Base-by-base conservation (phyloP, 2,888 invertebrate genomes). In the Thumatha senex region DNA sequence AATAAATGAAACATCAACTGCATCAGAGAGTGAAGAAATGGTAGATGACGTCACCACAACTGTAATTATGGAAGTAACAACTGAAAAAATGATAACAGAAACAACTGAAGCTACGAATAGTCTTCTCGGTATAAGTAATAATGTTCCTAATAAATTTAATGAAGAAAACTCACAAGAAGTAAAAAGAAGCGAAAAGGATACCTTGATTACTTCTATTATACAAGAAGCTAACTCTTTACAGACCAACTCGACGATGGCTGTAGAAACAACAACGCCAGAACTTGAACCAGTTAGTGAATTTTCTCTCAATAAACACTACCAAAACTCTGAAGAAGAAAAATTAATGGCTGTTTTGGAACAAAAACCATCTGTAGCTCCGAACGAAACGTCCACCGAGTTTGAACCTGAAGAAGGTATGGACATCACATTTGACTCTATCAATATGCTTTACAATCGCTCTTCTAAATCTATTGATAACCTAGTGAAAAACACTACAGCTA, bases 361-460 rank as follows among this genome's bases (percentile, higher is more conserved):
- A 12, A 74, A 71, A 54, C 63, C 70, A 14, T 9, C 31, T 10
- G 10, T 12, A 14, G 1, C 31, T 11, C 13, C 47, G 36, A 66
- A 52, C 30, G 67, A 65, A 63, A 61, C 50, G 0, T 60, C 69
- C n/a, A 71, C 70, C 30, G 70, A 71, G 54, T 70, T 40, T 47
- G 53, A 51, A 51, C 51, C 65, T 34, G 78, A 80, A 53, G 82
- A 84, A 57, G 66, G 59, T 31, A 59, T 63, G 40, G 84, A 88
- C 30, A 78, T 87, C 24, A 86, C 87, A 38, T 88, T 89, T 60
- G 86, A 88, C 61, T 67, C 72, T 24, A 84, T 88, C 14, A 86
- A 76, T 50, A 80, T 77, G 72, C 74, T 84, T 48, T 82, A 75
- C 51, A 88, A 87, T 58, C 78, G 85, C 49, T 80, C 89, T 18